Evolutionary conservation across 2,797 vertebrate species (phyloP), one percentile per base, ranked within the genome.

Genomic region (Channa striata): DNA sequence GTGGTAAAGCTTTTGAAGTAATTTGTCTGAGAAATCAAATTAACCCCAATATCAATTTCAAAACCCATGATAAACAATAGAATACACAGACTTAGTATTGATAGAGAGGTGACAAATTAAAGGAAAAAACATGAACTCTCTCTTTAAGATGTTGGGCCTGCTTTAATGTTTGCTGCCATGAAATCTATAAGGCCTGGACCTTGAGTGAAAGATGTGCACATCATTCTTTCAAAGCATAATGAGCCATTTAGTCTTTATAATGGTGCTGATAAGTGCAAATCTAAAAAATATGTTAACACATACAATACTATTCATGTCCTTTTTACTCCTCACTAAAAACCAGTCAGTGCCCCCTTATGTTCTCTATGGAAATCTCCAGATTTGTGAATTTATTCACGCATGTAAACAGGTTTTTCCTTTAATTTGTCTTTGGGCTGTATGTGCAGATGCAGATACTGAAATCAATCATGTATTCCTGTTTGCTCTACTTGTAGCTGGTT

Each of bases 71-170:
- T 70, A 52, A 68, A 77, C 17, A 65, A 25, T 17, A 53, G 23
- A 56, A 17, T 56, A 53, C 68, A 20, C 46, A 80, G 47, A 71
- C 36, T 46, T 6, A 52, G n/a, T 50, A 66, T 63, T 37, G 74
- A 59, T 50, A 68, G 47, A 67, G 50, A 30, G 50, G 47, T 75
- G 64, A 85, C 71, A 83, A 79, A 82, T 77, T 66, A 66, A 74
- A 82, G 69, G 73, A 66, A 83, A 82, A 77, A 60, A 64, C 39
- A 63, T 50, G 1, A n/a, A 36, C 9, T 20, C 10, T 40, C 11
- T 48, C 16, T 30, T 3, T 0, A 46, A 34, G 23, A 33, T 43
- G 17, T 21, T 20, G 12, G 52, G 30, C 11, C 11, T 43, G 36
- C 21, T 47, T 56, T 16, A 47, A 4, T 21, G 14, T 34, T 49